Percentiles rank a stretch among this genome's conserved stretches.
These are phyloP conservation scores for Philotrypesis tridentata DNA, from an alignment of 1,140 invertebrate species.

Conservation along the genomic window DNA sequence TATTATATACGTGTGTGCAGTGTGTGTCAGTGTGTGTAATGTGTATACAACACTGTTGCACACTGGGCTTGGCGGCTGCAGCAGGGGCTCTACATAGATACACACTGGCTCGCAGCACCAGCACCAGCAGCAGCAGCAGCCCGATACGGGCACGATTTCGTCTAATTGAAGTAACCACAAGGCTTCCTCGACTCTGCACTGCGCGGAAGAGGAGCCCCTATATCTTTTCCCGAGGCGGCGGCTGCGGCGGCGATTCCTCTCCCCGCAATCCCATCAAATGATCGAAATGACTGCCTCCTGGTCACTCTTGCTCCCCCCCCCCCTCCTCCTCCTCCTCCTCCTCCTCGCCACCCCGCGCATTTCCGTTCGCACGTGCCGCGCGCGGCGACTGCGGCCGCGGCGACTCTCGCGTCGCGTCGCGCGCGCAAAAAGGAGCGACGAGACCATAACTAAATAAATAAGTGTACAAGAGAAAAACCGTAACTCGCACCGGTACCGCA, in stretches of 20 bases:
- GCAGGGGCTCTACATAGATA: no score
- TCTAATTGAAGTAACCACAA: constrained; percentile 74
- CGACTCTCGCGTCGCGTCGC: no score
- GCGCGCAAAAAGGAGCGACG: no score
- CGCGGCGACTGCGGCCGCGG: no score
- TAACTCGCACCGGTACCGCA: neutral
- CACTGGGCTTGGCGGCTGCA: no score
- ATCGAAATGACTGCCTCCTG: constrained; percentile 68
- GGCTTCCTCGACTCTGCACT: constrained; percentile 55
- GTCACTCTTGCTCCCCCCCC: constrained; percentile 53
- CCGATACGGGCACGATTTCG: constrained; percentile 63
- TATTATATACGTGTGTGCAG: no score
- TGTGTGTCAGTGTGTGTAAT: no score
- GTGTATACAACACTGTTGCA: neutral
- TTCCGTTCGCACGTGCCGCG: constrained; percentile 69
- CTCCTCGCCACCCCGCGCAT: constrained; percentile 58
- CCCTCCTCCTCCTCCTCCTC: neutral
- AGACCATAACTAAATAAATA: no score
- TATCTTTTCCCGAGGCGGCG: constrained; percentile 23
- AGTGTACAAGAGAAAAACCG: neutral
- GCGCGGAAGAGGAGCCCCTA: constrained; percentile 8
- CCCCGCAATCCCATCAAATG: constrained; percentile 61
- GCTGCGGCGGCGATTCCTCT: constrained; percentile 30
- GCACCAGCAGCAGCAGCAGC: no score
- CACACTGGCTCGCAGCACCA: no score